Percentiles rank a stretch among this genome's conserved stretches.
Evolutionary conservation across 1,140 invertebrate genomes (phyloP).

Genomic region (Cephus cinctus): DNA sequence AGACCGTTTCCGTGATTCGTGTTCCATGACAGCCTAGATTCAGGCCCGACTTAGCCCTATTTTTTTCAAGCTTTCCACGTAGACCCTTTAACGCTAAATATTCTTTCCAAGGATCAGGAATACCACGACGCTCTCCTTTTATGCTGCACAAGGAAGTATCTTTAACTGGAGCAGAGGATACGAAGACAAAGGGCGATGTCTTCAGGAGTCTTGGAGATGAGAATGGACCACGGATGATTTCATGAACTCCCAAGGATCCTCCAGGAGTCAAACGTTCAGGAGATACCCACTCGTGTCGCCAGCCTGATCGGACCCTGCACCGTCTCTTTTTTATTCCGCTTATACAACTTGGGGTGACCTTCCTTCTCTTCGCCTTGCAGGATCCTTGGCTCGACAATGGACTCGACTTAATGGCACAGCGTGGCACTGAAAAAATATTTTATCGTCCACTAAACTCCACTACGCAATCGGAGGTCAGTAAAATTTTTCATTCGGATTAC

Average conservation of each 20-base stretch:
- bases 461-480: no score
- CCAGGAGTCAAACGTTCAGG: not conserved
- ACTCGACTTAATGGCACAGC: not conserved
- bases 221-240: slow-evolving; percentile 24
- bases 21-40: slow-evolving; percentile 9
- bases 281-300: slow-evolving; percentile 19
- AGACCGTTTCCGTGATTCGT: slow-evolving; percentile 17
- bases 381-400: not conserved
- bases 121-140: slow-evolving; percentile 13
- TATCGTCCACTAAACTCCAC: no score
- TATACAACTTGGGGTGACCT: no score
- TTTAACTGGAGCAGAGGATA: no score
- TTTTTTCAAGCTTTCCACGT: not conserved
- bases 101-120: slow-evolving; percentile 28
- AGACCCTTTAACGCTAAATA: slow-evolving; percentile 14
- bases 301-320: slow-evolving; percentile 6
- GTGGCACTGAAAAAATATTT: not conserved
- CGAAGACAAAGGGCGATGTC: slow-evolving; percentile 5
- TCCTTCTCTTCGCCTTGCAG: not conserved
- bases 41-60: not conserved
- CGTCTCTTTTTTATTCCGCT: no score
- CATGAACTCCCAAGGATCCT: slow-evolving; percentile 4
- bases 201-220: slow-evolving; percentile 13
- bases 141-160: not conserved
- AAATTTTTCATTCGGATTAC: no score